Evolutionary conservation across 2,113 vertebrate species (phyloP).

Genomic region (Garra rufa): DNA sequence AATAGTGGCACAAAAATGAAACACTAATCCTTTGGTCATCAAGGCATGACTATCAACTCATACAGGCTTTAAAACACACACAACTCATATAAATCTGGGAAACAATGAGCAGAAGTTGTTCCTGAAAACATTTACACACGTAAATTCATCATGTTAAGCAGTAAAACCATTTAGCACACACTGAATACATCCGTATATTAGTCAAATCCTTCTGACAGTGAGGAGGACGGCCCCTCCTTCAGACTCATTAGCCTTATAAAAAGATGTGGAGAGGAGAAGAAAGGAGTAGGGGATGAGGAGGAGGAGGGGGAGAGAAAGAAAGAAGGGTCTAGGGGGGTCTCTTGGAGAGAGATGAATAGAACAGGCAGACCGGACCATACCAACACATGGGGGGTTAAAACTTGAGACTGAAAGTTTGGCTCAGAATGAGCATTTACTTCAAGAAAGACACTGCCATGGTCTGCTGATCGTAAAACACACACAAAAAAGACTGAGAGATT

Average conservation of each 20-base stretch:
- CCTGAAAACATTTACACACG: constrained; percentile 31
- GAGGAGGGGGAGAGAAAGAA: constrained; percentile 55
- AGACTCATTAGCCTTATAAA: constrained; percentile 84
- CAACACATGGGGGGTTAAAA: constrained; percentile 67
- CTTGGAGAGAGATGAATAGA: constrained; percentile 78
- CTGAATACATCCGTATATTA: background rate
- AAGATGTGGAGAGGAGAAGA: constrained; percentile 72
- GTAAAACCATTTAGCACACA: background rate
- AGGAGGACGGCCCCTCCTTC: constrained; percentile 71
- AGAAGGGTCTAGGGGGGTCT: constrained; percentile 67
- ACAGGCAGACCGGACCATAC: constrained; percentile 75
- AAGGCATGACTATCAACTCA: background rate
- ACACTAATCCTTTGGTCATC: background rate
- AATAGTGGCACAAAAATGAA: background rate
- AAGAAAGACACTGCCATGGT: background rate
- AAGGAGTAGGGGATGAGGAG: constrained; percentile 67
- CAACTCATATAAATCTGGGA: constrained; percentile 7
- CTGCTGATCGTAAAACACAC: background rate
- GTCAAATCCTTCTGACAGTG: constrained; percentile 46
- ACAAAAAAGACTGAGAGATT: background rate
- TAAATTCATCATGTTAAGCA: background rate
- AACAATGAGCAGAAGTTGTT: background rate
- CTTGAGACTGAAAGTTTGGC: constrained; percentile 34
- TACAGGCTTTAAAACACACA: constrained; percentile 20
- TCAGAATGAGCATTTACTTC: background rate